Evolutionary conservation across 2,113 vertebrate species (phyloP).

Genomic region (Pycnonotus jocosus): DNA sequence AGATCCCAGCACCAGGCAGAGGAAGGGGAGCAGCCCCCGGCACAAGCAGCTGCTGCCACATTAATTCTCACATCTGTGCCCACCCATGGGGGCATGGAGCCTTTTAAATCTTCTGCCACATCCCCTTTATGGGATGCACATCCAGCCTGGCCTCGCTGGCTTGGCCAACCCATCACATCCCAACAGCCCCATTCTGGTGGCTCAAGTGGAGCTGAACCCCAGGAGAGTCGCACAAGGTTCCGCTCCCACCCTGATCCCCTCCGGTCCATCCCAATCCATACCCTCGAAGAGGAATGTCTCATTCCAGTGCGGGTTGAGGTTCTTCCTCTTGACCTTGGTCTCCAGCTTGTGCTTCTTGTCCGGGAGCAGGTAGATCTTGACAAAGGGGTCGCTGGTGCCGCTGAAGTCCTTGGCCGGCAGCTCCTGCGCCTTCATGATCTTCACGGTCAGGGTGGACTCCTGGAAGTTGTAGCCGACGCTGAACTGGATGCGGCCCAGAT

Average conservation of each 20-base stretch:
- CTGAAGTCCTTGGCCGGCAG: slow-evolving; percentile 98
- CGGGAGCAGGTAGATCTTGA: slow-evolving; percentile 97
- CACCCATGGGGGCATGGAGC: not conserved
- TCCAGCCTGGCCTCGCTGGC: not conserved
- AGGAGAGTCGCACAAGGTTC: too few relatives aligned
- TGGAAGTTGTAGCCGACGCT: slow-evolving; percentile 99
- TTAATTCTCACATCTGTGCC: not conserved
- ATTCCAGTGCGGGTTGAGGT: slow-evolving; percentile 97
- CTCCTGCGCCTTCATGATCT: slow-evolving; percentile 95
- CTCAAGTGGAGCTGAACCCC: not conserved
- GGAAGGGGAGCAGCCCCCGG: rapidly evolving
- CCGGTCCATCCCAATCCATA: slow-evolving; percentile 20
- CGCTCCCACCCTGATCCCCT: rapidly evolving
- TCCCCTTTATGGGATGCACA: not conserved
- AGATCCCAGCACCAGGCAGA: not conserved
- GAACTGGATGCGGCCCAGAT: slow-evolving; percentile 97
- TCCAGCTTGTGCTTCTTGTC: slow-evolving; percentile 99
- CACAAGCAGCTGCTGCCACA: not conserved
- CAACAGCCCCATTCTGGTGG: rapidly evolving
- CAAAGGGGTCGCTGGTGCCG: slow-evolving; percentile 95
- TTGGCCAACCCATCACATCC: not conserved
- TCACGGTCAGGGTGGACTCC: slow-evolving; percentile 96
- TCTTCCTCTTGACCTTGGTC: slow-evolving; percentile 99
- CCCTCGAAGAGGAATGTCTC: slow-evolving; percentile 99
- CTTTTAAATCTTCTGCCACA: not conserved